These are phyloP conservation scores for Polyommatus iphigenia DNA, from an alignment of 2,888 invertebrate species.

Conservation along the genomic window DNA sequence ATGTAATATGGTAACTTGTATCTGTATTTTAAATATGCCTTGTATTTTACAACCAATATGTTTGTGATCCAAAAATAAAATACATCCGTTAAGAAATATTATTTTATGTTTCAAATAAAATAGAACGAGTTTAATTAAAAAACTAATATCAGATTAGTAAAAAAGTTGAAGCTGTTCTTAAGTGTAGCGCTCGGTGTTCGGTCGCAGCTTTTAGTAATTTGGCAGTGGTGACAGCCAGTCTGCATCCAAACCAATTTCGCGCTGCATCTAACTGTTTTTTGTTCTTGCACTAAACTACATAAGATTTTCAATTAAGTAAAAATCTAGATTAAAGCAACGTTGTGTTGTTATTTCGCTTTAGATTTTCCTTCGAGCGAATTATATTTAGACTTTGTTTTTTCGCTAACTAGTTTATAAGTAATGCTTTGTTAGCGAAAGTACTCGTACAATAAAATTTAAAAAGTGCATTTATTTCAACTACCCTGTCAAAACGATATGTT, in stretches of 20 bases:
- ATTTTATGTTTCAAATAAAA: background rate
- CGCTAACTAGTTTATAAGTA: background rate
- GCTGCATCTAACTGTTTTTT: slow-evolving; percentile 53
- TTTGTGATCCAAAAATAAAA: background rate
- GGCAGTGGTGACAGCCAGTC: slow-evolving; percentile 54
- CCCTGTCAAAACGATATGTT: too few relatives aligned
- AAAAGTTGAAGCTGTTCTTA: slow-evolving; percentile 15
- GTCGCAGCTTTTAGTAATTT: slow-evolving; percentile 43
- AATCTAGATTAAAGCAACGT: slow-evolving; percentile 11
- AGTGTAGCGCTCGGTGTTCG: slow-evolving; percentile 6
- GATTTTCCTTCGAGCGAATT: background rate
- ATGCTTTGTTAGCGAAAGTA: background rate
- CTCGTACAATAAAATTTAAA: background rate
- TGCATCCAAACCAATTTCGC: slow-evolving; percentile 57
- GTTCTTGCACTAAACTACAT: slow-evolving; percentile 37
- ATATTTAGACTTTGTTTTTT: background rate
- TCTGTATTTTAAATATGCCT: too few relatives aligned
- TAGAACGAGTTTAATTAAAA: slow-evolving; percentile 10
- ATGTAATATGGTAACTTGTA: too few relatives aligned
- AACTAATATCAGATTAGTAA: slow-evolving; percentile 24
- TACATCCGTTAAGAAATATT: background rate
- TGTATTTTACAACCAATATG: too few relatives aligned
- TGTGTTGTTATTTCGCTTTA: slow-evolving; percentile 39
- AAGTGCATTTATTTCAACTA: background rate
- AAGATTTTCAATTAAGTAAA: slow-evolving; percentile 20